Evolutionary conservation across 1,140 invertebrate species (phyloP).

Genomic region (Sweltsa coloradensis): DNA sequence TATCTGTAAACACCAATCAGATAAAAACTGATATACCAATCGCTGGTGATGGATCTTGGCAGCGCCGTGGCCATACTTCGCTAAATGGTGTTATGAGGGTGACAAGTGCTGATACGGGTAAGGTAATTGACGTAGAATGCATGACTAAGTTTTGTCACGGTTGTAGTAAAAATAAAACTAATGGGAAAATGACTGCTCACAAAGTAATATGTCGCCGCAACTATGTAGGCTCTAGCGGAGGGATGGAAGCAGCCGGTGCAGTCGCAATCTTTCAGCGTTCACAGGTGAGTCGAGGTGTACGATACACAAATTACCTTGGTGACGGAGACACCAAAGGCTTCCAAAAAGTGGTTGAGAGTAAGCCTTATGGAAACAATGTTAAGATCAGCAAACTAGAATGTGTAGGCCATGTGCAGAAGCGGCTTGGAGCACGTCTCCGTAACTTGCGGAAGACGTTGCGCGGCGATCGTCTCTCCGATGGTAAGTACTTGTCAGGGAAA

Average conservation of each 20-base stretch:
- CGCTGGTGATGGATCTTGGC: too few relatives aligned
- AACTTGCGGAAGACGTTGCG: slow-evolving; percentile 1
- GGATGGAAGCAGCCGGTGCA: slow-evolving; percentile 9
- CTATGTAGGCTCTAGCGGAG: slow-evolving; percentile 13
- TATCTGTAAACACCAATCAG: too few relatives aligned
- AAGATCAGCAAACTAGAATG: slow-evolving; percentile 15
- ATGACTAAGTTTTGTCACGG: too few relatives aligned
- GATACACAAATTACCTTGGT: background rate
- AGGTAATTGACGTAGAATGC: too few relatives aligned
- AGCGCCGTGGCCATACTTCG: too few relatives aligned
- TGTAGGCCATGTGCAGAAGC: slow-evolving; percentile 15
- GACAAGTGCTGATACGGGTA: too few relatives aligned
- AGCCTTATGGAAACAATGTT: background rate
- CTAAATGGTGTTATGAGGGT: too few relatives aligned
- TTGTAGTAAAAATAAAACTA: too few relatives aligned
- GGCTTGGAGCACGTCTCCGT: slow-evolving; percentile 11
- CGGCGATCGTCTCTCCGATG: background rate
- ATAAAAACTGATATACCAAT: too few relatives aligned
- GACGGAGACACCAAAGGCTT: background rate
- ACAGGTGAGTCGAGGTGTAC: background rate
- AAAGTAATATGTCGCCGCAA: too few relatives aligned
- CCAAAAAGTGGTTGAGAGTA: slow-evolving; percentile 1
- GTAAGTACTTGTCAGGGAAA: slow-evolving; percentile 12
- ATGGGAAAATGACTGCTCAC: too few relatives aligned
- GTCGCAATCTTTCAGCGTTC: slow-evolving; percentile 2